phyloP scores from a whole-genome alignment of 2,888 invertebrate genomes.

The Frankliniella intonsa region DNA sequence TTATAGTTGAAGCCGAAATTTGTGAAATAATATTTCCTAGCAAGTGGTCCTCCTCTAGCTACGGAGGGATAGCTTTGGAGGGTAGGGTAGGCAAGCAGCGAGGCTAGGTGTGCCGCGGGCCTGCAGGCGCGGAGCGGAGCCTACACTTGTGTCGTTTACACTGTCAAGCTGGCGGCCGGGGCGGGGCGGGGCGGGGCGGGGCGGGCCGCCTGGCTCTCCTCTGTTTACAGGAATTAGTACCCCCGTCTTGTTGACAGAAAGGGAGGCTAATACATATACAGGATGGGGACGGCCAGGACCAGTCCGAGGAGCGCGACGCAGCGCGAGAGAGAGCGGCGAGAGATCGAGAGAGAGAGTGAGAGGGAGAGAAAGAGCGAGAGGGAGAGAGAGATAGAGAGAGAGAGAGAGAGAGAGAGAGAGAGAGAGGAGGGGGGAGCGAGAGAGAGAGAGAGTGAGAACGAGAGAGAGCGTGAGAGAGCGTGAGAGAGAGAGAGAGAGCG shows the following conservation, averaged over 20 bases:
- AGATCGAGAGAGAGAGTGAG: not conserved
- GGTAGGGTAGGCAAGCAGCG: too few relatives aligned
- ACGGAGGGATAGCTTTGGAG: too few relatives aligned
- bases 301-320: not conserved
- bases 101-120: too few relatives aligned
- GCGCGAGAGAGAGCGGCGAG: not conserved
- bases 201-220: not conserved
- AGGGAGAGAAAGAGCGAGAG: not conserved
- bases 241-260: not conserved
- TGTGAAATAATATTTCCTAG: too few relatives aligned
- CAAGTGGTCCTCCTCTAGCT: too few relatives aligned
- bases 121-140: too few relatives aligned
- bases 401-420: not conserved
- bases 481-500: not conserved
- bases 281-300: not conserved
- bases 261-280: constrained; percentile 6
- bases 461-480: too few relatives aligned
- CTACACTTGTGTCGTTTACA: too few relatives aligned
- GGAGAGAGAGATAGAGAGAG: not conserved
- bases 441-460: too few relatives aligned
- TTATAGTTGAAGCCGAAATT: too few relatives aligned
- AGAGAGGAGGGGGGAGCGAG: not conserved
- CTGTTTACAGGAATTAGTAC: constrained; percentile 10
- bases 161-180: too few relatives aligned
- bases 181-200: too few relatives aligned